Percentiles rank a stretch among this genome's conserved stretches.
These are phyloP conservation scores for Neocrepidodera transversa DNA, from an alignment of 2,888 invertebrate species.

Conservation along the genomic window DNA sequence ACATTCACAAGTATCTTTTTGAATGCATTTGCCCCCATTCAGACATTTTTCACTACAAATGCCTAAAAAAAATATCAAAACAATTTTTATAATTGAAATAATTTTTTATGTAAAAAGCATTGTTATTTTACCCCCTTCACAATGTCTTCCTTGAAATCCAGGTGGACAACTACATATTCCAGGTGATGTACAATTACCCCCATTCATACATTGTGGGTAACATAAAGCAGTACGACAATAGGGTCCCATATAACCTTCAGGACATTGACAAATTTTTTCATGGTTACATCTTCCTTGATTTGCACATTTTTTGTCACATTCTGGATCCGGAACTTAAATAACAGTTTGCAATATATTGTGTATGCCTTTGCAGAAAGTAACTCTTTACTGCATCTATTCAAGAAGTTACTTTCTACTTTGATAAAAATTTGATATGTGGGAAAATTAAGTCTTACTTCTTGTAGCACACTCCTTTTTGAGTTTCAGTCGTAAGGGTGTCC, in stretches of 20 bases:
- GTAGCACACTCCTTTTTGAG: constrained; percentile 93
- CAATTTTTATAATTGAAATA: neutral
- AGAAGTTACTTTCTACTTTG: too few species aligned
- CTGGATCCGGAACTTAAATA: constrained; percentile 80
- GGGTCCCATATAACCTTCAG: constrained; percentile 89
- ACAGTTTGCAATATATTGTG: too few species aligned
- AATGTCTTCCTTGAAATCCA: constrained; percentile 83
- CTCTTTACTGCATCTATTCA: too few species aligned
- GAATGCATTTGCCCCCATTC: constrained; percentile 93
- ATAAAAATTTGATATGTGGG: too few species aligned
- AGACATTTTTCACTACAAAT: constrained; percentile 90
- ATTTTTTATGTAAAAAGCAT: neutral
- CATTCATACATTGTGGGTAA: constrained; percentile 92
- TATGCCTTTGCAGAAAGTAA: too few species aligned
- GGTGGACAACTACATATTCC: constrained; percentile 86
- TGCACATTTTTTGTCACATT: constrained; percentile 86
- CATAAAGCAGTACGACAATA: constrained; percentile 89
- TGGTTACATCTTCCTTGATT: constrained; percentile 86
- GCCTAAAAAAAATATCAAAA: constrained; percentile 65
- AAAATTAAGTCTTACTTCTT: constrained; percentile 78
- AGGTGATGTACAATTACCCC: constrained; percentile 89
- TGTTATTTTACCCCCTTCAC: constrained; percentile 41
- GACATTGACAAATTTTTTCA: constrained; percentile 86
- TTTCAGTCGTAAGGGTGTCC: constrained; percentile 85
- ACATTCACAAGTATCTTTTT: constrained; percentile 93